Evolutionary conservation across 2,888 invertebrate species (phyloP), one percentile per base, ranked within the genome.

Genomic region (Troides helena): DNA sequence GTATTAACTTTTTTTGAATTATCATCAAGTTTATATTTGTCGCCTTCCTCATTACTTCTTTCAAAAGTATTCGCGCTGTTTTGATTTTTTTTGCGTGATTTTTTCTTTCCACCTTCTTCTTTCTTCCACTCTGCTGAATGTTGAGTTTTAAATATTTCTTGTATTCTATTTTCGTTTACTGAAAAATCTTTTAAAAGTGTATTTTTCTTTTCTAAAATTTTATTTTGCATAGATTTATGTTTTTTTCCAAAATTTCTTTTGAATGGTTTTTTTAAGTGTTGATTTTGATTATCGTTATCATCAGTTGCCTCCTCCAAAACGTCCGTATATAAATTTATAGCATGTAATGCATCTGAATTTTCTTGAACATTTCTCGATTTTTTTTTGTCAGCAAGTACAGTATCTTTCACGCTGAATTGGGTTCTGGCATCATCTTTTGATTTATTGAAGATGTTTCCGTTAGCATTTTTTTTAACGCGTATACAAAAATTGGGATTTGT

Each of bases 161-260:
- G 8, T 36, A 23, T 62, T 46, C 7, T 36, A 21, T 58, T 50
- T 62, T 69, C 61, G 10, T 43, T 62, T 6, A 36, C 8, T n/a
- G 25, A 56, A 25, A 53, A 58, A 6, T 57, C 36, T 18, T 30
- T 21, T 21, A 17, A 46, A 53, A 62, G n/a, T 17, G 7, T 12
- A 12, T 62, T 65, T 46, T 36, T 36, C 10, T 50, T 30, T 30
- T 57, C 62, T n/a, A 62, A 10, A 21, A 5, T 18, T 18, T 62
- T 17, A 12, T 58, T 56, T 8, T 12, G 21, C 10, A 36, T 63
- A 6, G 62, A n/a, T 39, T 58, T 43, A 62, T 39, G 23, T 71
- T 72, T 56, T 67, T 71, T 36, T 69, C 65, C 53, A 65, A 72
- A 63, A 72, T 69, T 61, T 65, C 66, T 43, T 71, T 68, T 71